Evolutionary conservation across 1,140 invertebrate species (phyloP), one percentile per base, ranked within the genome.

Genomic region (Lordiphosa mommai): DNA sequence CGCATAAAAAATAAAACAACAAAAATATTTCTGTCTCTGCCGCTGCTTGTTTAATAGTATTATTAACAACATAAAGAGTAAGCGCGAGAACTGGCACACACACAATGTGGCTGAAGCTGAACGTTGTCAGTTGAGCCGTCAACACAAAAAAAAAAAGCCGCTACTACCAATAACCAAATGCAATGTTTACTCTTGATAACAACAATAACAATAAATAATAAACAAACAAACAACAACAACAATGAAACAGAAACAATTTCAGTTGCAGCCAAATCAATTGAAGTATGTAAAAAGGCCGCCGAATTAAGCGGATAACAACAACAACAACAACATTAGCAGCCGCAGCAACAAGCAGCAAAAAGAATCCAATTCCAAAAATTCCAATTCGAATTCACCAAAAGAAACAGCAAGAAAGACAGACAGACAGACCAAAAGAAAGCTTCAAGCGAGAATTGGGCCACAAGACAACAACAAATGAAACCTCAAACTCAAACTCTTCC

Each of bases 301-400:
- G 6, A 27, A 27, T 27, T 27, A 27, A 27, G 20, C 20, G 20
- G 20, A 23, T 23, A 23, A 23, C 4, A 23, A 23, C 20, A 23
- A 23, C 20, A 23, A 23, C 20, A 23, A 23, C 4, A 23, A 23
- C 20, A 23, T 5, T 5, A 23, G 6, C 20, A 23, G 20, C 20
- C 4, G 4, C 20, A 23, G 29, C 44, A 27, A 50, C 53, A 63
- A 64, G 58, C 48, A 55, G 46, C 53, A n/a, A 10, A n/a, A 10
- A 16, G 27, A 6, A 27, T 17, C 10, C 37, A 38, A 38, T 14
- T n/a, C 16, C 5, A 20, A 40, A n/a, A 41, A 23, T 10, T 23
- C 10, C 10, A 43, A 23, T 27, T 27, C 40, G 6, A 27, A 9
- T 10, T 5, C 4, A 41, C 7, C n/a, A 20, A 43, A 5, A 27